Evolutionary conservation across 2,888 invertebrate species (phyloP).

Genomic region (Aquatica leii): DNA sequence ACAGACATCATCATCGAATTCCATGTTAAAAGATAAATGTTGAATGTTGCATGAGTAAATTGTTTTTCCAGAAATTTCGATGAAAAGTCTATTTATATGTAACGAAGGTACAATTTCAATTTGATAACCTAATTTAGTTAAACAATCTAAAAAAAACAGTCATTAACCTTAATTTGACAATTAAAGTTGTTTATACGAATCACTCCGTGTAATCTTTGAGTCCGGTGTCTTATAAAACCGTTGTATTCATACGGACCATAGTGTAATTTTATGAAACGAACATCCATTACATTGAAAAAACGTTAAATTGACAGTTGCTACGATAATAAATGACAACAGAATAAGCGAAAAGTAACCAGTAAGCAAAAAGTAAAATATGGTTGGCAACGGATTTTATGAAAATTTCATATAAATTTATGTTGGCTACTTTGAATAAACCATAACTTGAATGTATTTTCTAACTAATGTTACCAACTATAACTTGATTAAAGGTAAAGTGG

Average conservation of each 20-base stretch:
- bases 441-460: too few relatives aligned
- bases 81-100: conserved; percentile 49
- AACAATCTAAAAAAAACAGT: conserved; percentile 23
- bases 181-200: conserved; percentile 37
- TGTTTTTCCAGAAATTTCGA: conserved; percentile 50
- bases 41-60: conserved; percentile 53
- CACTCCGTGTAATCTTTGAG: conserved; percentile 51
- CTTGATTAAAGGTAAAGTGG: too few relatives aligned
- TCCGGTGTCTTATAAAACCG: conserved; percentile 52
- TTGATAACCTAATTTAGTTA: conserved; percentile 43
- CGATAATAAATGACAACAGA: neutral
- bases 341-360: neutral
- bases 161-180: neutral
- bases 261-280: conserved; percentile 45
- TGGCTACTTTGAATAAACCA: too few relatives aligned
- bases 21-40: conserved; percentile 52
- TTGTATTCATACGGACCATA: conserved; percentile 55
- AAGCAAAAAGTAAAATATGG: too few relatives aligned
- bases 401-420: too few relatives aligned
- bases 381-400: too few relatives aligned
- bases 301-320: neutral
- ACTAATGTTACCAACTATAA: too few relatives aligned
- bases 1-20: conserved; percentile 50
- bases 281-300: conserved; percentile 1
- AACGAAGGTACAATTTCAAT: conserved; percentile 49